phyloP scores from a whole-genome alignment of 2,113 vertebrate genomes.

The Peromyscus californicus region DNA sequence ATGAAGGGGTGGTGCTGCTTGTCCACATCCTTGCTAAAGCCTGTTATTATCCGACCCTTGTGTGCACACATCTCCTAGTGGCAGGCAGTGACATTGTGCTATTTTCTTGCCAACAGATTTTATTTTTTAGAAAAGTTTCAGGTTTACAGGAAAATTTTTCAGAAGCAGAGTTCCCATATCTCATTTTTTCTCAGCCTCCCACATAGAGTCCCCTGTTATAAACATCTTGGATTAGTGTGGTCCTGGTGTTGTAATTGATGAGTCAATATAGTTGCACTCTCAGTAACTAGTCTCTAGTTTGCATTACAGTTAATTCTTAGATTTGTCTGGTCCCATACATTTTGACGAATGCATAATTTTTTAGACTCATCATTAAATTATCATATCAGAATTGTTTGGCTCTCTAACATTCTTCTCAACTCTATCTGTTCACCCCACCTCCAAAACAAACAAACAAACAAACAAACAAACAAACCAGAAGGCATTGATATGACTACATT shows the following conservation, averaged over 20 bases:
- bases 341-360: slow-evolving; percentile 15
- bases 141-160: not conserved
- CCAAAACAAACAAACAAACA: no score
- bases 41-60: not conserved
- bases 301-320: not conserved
- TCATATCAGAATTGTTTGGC: not conserved
- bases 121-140: not conserved
- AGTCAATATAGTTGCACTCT: not conserved
- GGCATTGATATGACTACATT: not conserved
- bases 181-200: not conserved
- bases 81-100: not conserved
- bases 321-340: not conserved
- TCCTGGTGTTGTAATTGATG: not conserved
- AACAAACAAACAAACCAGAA: not conserved
- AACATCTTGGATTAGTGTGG: not conserved
- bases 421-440: not conserved
- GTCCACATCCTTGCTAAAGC: not conserved
- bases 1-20: not conserved
- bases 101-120: not conserved
- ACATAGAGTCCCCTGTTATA: not conserved
- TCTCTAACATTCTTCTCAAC: not conserved
- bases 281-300: not conserved
- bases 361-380: not conserved
- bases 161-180: not conserved
- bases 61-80: not conserved